phyloP scores from a whole-genome alignment of 2,797 vertebrate species.

The Catamblyrhynchus diadema region DNA sequence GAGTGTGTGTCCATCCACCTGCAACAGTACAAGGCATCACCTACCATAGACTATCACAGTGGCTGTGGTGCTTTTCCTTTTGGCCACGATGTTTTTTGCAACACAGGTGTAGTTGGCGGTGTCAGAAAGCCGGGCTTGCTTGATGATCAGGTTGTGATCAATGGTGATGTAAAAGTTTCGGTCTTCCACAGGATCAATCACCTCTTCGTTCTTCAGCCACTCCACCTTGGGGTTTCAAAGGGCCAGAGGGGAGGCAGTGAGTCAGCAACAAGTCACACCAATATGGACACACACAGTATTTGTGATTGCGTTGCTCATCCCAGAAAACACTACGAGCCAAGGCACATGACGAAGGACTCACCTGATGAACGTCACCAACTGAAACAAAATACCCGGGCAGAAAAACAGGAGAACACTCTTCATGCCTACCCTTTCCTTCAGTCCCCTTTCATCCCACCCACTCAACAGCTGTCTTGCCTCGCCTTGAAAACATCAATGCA shows the following conservation, averaged over 20 bases:
- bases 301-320: background rate
- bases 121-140: slow-evolving; percentile 95
- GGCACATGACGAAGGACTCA: accelerated
- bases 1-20: accelerated
- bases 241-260: background rate
- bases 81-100: slow-evolving; percentile 97
- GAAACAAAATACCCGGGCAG: slow-evolving; percentile 13
- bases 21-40: background rate
- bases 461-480: background rate
- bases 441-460: accelerated
- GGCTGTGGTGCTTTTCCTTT: slow-evolving; percentile 93
- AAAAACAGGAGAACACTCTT: background rate
- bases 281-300: background rate
- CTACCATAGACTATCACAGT: slow-evolving; percentile 96
- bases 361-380: background rate
- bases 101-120: slow-evolving; percentile 98
- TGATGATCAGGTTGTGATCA: slow-evolving; percentile 98
- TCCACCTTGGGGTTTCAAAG: slow-evolving; percentile 84
- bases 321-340: background rate
- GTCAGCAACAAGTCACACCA: background rate
- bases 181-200: slow-evolving; percentile 94
- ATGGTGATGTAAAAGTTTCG: slow-evolving; percentile 98
- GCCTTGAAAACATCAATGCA: background rate
- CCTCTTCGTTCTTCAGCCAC: slow-evolving; percentile 96
- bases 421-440: background rate